Evolutionary conservation across 1,140 invertebrate species (phyloP), one percentile per base, ranked within the genome.

Genomic region (Solenopsis invicta): DNA sequence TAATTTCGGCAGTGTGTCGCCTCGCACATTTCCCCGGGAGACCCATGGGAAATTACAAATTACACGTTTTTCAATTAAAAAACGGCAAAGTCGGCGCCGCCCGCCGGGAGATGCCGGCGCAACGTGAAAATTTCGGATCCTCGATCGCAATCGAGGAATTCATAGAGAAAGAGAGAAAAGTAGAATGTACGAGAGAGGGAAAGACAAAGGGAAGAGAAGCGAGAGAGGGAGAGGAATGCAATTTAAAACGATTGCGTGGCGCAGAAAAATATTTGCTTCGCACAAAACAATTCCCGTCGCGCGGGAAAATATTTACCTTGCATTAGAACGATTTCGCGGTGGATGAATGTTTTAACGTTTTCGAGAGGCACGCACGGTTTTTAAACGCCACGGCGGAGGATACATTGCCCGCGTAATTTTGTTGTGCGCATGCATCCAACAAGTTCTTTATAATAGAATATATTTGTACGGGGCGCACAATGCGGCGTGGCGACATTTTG

Each of bases 221-320:
- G 16, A 34, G 0, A n/a, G n/a, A 24, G 24, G 24, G 34, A 52
- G 48, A 69, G 16, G 48, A 50, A 75, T 61, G 54, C 69, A 75
- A 75, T 84, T 82, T 84, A 74, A 84, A 84, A 84, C 54, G 41
- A 84, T 84, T 84, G 80, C 69, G 18, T 82, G 18, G 54, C 48
- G 13, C 80, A 41, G 80, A 75, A 75, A 84, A 84, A 84, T 84
- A 84, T 84, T 84, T 84, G 80, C 41, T 41, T 21, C 69, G 54
- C 41, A 41, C 69, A 61, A 74, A 84, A 84, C 80, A 84, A 84
- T 84, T 84, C 48, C 80, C 41, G 41, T 50, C n/a, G 69, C n/a
- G 69, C 54, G 54, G 29, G 80, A 61, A 75, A 84, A 84, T 84
- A 84, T 84, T 84, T 84, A 75, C 48, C 29, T 75, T 84, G 54